A percentile compares a stretch with the other conserved stretches of the same genome.
These are phyloP conservation scores for Ceyx erithaca DNA, from an alignment of 2,797 vertebrate species.

Conservation along the genomic window DNA sequence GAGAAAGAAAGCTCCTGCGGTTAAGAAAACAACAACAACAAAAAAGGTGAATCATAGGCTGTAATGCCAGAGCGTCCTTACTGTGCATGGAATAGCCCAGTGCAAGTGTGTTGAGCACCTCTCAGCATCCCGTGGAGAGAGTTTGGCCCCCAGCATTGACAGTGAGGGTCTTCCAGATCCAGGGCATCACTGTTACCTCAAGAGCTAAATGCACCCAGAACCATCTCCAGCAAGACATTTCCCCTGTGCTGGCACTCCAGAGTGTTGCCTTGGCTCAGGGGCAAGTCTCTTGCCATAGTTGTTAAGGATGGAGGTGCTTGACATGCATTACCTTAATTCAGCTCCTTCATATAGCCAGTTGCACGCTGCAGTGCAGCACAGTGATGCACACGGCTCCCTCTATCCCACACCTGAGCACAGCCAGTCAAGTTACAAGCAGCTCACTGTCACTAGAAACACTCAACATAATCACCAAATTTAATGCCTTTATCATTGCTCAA, in stretches of 20 bases:
- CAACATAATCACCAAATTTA: conserved; percentile 76
- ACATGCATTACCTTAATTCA: not conserved
- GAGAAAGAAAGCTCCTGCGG: not conserved
- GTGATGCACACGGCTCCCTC: not conserved
- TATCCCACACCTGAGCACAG: conserved; percentile 63
- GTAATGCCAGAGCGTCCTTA: not conserved
- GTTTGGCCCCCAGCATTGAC: not conserved
- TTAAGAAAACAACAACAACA: not conserved
- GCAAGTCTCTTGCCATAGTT: not conserved
- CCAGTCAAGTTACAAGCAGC: conserved; percentile 56
- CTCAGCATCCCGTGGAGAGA: not conserved
- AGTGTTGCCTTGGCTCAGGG: not conserved
- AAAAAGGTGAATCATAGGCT: not conserved
- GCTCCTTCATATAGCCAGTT: rapidly evolving
- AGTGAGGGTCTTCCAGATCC: not conserved
- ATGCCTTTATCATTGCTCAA: conserved; percentile 75
- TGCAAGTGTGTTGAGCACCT: not conserved
- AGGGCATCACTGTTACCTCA: not conserved
- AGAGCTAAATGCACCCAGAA: not conserved
- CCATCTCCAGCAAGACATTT: not conserved
- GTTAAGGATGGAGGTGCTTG: not conserved
- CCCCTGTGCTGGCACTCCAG: not conserved
- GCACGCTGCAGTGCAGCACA: not conserved
- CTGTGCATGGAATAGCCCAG: not conserved
- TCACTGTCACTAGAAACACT: conserved; percentile 69